Evolutionary conservation across 2,113 vertebrate genomes (phyloP).

Genomic region (Mesembrinibis cayennensis): DNA sequence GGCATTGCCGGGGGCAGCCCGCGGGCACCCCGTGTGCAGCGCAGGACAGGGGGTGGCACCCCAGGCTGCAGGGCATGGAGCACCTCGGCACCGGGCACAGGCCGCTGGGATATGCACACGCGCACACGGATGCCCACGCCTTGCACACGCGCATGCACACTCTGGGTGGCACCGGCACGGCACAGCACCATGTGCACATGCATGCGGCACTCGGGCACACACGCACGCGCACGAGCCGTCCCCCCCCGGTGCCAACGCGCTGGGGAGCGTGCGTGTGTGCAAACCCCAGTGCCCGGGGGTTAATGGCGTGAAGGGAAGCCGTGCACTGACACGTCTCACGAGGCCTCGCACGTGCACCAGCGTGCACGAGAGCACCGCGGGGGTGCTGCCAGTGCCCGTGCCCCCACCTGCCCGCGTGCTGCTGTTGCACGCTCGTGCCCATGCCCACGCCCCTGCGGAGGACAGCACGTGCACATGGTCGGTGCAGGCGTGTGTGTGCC

Average conservation of each 20-base stretch:
- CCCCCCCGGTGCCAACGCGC: fast-evolving
- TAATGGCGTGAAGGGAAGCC: fast-evolving
- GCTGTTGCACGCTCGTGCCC: fast-evolving
- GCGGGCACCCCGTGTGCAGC: fast-evolving
- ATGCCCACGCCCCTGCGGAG: fast-evolving
- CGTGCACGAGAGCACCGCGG: fast-evolving
- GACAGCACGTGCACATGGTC: fast-evolving
- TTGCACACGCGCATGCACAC: fast-evolving
- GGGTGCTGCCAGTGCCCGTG: neutral
- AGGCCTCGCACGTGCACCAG: fast-evolving
- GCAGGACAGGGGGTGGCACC: neutral
- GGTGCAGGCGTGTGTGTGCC: fast-evolving
- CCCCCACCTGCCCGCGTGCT: fast-evolving
- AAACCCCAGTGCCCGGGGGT: neutral
- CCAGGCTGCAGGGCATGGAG: fast-evolving
- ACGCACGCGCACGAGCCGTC: fast-evolving
- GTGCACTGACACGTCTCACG: fast-evolving
- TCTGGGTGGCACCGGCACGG: fast-evolving
- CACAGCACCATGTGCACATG: neutral
- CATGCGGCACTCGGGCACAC: fast-evolving
- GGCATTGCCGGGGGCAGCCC: neutral
- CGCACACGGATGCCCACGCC: fast-evolving
- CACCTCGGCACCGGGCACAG: neutral
- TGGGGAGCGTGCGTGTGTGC: fast-evolving
- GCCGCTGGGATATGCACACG: fast-evolving